These are phyloP conservation scores for Corythornis vintsioides DNA, from an alignment of 2,113 vertebrate species.

Conservation along the genomic window DNA sequence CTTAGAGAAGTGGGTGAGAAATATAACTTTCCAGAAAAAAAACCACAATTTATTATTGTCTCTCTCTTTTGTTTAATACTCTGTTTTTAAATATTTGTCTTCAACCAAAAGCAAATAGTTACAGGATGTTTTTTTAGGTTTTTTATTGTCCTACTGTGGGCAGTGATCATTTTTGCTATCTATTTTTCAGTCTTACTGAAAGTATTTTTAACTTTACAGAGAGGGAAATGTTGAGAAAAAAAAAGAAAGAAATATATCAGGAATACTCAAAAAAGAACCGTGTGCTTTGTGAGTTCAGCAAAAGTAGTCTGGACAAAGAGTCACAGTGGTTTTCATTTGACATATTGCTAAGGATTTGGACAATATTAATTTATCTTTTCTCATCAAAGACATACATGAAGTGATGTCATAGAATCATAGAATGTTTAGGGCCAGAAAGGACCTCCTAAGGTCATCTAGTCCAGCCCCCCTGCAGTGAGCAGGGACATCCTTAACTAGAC, in stretches of 20 bases:
- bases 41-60: neutral
- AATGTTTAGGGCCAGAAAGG: too few relatives aligned
- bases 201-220: neutral
- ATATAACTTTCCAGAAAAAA: slow-evolving; percentile 5
- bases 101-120: neutral
- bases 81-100: neutral
- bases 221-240: neutral
- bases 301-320: neutral
- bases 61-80: neutral
- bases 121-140: neutral
- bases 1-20: neutral
- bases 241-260: neutral
- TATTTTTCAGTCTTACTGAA: neutral
- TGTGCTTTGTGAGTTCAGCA: neutral
- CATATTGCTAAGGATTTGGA: neutral
- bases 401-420: neutral
- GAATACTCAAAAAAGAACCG: neutral
- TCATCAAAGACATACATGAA: neutral
- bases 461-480: too few relatives aligned
- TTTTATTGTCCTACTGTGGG: neutral
- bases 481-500: too few relatives aligned
- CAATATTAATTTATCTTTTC: neutral
- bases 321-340: neutral
- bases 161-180: neutral
- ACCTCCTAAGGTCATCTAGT: too few relatives aligned